Base-by-base conservation (phyloP, 2,888 invertebrate species). In the Chymomyza caudatula region DNA sequence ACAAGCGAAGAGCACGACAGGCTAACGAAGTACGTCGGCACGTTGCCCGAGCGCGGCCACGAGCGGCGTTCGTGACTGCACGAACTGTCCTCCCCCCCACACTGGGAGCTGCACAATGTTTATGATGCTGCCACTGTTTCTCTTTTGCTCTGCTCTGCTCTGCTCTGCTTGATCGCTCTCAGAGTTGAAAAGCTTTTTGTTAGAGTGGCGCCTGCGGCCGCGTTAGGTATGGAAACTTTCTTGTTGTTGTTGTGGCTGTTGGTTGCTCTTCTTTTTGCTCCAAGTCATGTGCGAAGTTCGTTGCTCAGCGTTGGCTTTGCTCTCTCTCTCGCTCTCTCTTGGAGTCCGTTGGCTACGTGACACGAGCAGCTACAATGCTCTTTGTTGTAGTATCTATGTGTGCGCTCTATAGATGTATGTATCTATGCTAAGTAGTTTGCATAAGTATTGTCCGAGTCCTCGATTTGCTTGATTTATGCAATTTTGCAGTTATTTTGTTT, bases 381-480 rank as follows among this genome's bases (percentile, higher is more conserved):
- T 25, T 25, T 17, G 17, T n/a, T n/a, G n/a, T n/a, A n/a, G 49
- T 42, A 52, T 19, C 29, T 37, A 11, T 37, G 1, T 37, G 29
- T 11, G 29, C 11, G 29, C n/a, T n/a, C n/a, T n/a, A n/a, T n/a
- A n/a, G n/a, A n/a, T 53, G 15, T 51, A 19, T 57, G 17, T n/a
- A 17, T 25, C 22, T 49, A 29, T 6, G 15, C 53, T 47, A 23
- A 49, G 44, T 60, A 42, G 19, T 58, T 23, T 23, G 52, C 23
- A 22, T 6, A 49, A 62, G 42, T 44, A 52, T 44, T 1, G 0
- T 8, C 4, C 61, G 37, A 69, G 59, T 63, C 62, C 69, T 69
- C 56, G 59, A 54, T 59, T 29, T 63, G 25, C 42, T 52, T 65
- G 54, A 72, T 72, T 72, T 72, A 72, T 72, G 68, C 68, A 72